Base-by-base conservation (phyloP, 2,113 vertebrate genomes). In the Leucopsar rothschildi region DNA sequence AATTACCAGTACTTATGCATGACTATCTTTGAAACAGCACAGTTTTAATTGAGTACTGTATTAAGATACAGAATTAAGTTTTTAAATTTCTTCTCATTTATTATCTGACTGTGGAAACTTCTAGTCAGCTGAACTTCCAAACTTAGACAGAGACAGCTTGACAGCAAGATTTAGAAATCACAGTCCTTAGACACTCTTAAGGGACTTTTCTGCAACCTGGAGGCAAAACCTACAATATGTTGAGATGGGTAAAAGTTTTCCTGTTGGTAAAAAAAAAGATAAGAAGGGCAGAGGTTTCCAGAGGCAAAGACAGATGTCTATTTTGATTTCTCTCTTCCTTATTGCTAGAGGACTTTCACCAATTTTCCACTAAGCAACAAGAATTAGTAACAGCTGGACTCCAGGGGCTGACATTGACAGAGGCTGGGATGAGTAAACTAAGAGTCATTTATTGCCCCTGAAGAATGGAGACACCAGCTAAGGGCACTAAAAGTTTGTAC, bases 261-360 rank as follows among this genome's bases (percentile, higher is more conserved):
- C 23, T 12, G 52, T 53, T 53, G 52, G 28, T 18, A 53, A 73
- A 50, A 37, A 37, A 33, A 37, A 15, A 21, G 5, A 22, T 11
- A 59, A 86, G 28, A 76, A 94, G 77, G 88, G 23, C 44, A 93
- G 72, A 87, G 35, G 56, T 87, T 89, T 87, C 94, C 47, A 78
- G 78, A 78, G 85, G 85, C 90, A 90, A 96, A 91, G 88, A 65
- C 69, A 57, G 50, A 87, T 35, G 70, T 91, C 90, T 87, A 2
- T 50, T 87, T 81, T 59, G 42, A 93, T 95, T 91, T 90, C 69
- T 87, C 15, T 88, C 40, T 82, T 88, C 59, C 56, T 84, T 91
- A 57, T 15, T 6, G 42, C 75, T 76, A 44, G 69, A 94, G 86
- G 75, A 71, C 12, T 92, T 64, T 15, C 27, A 88, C 63, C 2